Evolutionary conservation across 2,797 vertebrate genomes (phyloP).

Genomic region (Falco naumanni): DNA sequence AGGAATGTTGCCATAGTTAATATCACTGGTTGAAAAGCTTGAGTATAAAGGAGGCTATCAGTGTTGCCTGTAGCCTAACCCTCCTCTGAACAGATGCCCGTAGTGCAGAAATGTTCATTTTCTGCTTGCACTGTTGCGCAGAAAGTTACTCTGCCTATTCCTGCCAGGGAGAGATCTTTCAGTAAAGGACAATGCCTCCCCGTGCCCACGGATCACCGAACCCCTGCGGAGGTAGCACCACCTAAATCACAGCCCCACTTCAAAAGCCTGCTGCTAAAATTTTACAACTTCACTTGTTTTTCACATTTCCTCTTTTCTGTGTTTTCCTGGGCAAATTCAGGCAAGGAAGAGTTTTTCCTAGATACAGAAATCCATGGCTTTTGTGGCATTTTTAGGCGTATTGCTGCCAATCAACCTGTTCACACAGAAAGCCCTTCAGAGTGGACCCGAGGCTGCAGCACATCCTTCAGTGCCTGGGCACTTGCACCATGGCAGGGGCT

Average conservation of each 20-base stretch:
- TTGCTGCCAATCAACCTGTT: not conserved
- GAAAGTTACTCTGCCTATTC: not conserved
- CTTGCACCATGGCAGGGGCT: not conserved
- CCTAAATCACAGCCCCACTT: not conserved
- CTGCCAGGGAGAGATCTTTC: not conserved
- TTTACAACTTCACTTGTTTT: not conserved
- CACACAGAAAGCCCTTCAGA: not conserved
- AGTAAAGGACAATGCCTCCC: not conserved
- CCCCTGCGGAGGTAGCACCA: not conserved
- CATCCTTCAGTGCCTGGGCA: not conserved
- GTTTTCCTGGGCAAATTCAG: not conserved
- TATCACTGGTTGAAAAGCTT: not conserved
- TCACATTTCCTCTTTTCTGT: not conserved
- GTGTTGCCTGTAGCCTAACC: not conserved
- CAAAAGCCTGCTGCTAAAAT: not conserved
- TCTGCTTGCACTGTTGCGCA: not conserved
- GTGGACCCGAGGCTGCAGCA: rapidly evolving
- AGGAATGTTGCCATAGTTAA: not conserved
- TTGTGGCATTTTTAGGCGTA: not conserved
- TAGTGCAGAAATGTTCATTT: not conserved
- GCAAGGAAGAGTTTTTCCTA: not conserved
- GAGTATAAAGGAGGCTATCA: not conserved
- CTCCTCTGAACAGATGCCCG: not conserved
- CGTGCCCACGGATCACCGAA: rapidly evolving
- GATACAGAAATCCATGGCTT: not conserved